Base-by-base conservation (phyloP, 1,140 invertebrate species). In the Asobara japonica region DNA sequence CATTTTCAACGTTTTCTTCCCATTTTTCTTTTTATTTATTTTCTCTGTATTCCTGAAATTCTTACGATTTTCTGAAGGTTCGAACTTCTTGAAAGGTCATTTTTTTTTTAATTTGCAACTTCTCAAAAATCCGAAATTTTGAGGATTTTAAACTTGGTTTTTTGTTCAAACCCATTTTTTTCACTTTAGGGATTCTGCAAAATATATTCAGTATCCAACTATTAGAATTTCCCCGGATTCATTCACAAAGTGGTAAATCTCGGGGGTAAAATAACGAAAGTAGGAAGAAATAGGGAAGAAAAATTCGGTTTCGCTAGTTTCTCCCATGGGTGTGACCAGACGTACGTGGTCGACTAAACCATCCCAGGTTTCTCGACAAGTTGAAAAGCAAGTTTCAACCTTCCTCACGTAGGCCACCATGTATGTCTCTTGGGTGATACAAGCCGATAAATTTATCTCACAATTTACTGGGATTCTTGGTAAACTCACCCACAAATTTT, bases 221-320 rank as follows among this genome's bases (percentile, higher is more conserved):
- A 73, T 73, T 69, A 20, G 38, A 60, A 65, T 69, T 60, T 61
- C 36, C 16, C 60, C n/a, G 64, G 41, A 69, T 69, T 51, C 27
- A n/a, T n/a, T 22, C 48, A 51, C 61, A 41, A 69, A 73, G 51
- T 69, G 36, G 67, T 5, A 31, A 65, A 61, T 65, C 72, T 65
- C 72, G 10, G 64, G 41, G 61, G 72, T 48, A 62, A 48, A 73
- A 73, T 73, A 65, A 60, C 36, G 38, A 69, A 73, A 69, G n/a
- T 33, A 20, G 25, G 33, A 30, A 27, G 22, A 45, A 51, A 33
- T 33, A 33, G 56, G 38, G 27, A 41, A 20, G 31, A 45, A 33
- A 67, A n/a, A 67, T 13, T 60, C 36, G 30, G 65, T 62, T 51
- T 68, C 25, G 36, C 38, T 56, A 69, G 72, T 73, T 13, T 33